Percentiles rank a stretch among this genome's conserved stretches.
phyloP scores from a whole-genome alignment of 2,888 invertebrate genomes.

The Pteria penguin region DNA sequence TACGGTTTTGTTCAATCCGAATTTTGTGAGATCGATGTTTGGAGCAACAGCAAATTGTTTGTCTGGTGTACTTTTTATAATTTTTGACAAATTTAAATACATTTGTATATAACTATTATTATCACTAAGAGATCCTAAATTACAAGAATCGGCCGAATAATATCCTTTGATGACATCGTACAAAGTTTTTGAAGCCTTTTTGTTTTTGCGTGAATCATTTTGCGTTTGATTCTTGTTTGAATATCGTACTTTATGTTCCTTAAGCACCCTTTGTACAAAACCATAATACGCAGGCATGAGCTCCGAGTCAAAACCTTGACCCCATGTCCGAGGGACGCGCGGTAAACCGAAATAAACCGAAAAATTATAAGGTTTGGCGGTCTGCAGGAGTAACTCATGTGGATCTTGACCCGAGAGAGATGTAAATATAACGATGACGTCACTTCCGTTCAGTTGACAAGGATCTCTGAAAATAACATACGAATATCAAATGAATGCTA shows the following conservation, averaged over 20 bases:
- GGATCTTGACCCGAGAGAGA: slow-evolving; percentile 67
- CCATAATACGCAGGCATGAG: slow-evolving; percentile 55
- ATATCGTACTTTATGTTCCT: slow-evolving; percentile 61
- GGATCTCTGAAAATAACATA: slow-evolving; percentile 43
- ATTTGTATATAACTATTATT: background rate
- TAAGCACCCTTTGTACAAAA: slow-evolving; percentile 54
- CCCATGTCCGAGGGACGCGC: slow-evolving; percentile 35
- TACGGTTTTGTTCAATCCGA: slow-evolving; percentile 52
- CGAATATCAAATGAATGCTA: background rate
- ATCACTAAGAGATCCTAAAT: background rate
- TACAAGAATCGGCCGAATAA: slow-evolving; percentile 33
- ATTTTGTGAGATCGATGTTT: slow-evolving; percentile 46
- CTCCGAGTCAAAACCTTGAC: slow-evolving; percentile 10
- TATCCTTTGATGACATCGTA: slow-evolving; percentile 54
- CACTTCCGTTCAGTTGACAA: slow-evolving; percentile 52
- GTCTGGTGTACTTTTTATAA: background rate
- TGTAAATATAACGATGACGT: slow-evolving; percentile 66
- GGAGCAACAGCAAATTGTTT: slow-evolving; percentile 31
- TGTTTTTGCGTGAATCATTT: no score
- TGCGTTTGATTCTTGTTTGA: no score
- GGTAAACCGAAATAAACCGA: slow-evolving; percentile 70
- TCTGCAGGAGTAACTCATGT: slow-evolving; percentile 59
- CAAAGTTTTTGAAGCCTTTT: slow-evolving; percentile 6
- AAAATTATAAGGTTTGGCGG: slow-evolving; percentile 60
- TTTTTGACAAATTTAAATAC: background rate